A percentile compares a stretch with the other conserved stretches of the same genome.
Conservation (phyloP, 2,888 invertebrate species). For the Microplitis deprimator region DNA sequence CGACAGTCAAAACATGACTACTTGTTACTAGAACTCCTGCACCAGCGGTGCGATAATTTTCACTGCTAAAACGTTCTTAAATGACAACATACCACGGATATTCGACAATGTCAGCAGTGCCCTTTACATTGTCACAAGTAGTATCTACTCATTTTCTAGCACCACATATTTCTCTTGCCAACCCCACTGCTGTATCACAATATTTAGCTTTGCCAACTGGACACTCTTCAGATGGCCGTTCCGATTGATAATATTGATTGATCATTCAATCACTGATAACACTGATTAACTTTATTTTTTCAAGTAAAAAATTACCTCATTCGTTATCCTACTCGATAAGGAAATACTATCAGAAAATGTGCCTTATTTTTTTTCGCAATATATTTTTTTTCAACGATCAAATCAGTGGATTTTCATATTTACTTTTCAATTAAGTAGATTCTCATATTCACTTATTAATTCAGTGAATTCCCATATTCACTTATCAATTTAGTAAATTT, state of each 20-base stretch:
- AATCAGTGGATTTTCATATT: too few species aligned
- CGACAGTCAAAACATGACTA: conserved; percentile 72
- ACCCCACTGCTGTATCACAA: neutral
- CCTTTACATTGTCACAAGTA: conserved; percentile 40
- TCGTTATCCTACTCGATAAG: neutral
- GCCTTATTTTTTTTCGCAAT: neutral
- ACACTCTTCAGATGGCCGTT: neutral
- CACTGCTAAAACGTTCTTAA: conserved; percentile 45
- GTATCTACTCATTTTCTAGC: neutral
- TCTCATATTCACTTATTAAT: too few species aligned
- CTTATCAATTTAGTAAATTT: too few species aligned
- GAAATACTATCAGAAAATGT: neutral
- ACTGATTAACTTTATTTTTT: neutral
- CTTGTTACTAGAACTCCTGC: conserved; percentile 67
- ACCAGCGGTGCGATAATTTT: conserved; percentile 52
- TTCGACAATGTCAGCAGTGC: conserved; percentile 59
- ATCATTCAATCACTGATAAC: too few species aligned
- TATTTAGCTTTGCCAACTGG: neutral
- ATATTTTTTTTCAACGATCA: too few species aligned
- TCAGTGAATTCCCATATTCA: too few species aligned
- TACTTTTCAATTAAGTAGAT: too few species aligned
- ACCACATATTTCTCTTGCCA: neutral
- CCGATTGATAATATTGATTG: neutral
- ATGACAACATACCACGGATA: conserved; percentile 66
- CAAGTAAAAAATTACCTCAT: neutral